A percentile compares a stretch with the other conserved stretches of the same genome.
Conservation (phyloP, 1,140 invertebrate genomes). For the Asobara japonica region DNA sequence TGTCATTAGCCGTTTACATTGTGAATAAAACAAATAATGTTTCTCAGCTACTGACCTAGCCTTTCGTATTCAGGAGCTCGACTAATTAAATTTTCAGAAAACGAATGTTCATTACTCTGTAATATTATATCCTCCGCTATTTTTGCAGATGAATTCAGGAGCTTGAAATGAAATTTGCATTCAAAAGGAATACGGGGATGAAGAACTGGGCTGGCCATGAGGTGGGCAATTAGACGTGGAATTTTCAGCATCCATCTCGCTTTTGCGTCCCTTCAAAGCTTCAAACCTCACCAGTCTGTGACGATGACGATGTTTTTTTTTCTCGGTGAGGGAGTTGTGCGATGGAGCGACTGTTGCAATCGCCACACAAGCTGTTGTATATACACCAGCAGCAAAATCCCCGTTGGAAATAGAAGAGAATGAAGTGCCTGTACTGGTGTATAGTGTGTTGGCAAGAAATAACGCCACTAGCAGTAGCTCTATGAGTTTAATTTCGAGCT, state of each 20-base stretch:
- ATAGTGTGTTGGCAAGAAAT: not conserved
- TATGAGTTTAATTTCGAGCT: conserved; percentile 29
- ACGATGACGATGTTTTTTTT: not conserved
- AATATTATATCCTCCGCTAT: not conserved
- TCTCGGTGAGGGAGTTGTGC: not conserved
- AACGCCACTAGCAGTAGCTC: not conserved
- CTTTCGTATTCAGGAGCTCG: no score
- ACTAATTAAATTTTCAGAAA: no score
- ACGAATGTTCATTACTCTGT: no score
- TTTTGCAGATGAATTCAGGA: conserved; percentile 1
- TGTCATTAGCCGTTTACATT: no score
- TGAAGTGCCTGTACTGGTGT: not conserved
- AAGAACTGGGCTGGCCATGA: not conserved
- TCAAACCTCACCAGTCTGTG: not conserved
- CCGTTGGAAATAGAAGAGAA: conserved; percentile 3
- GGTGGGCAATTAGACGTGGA: conserved; percentile 8
- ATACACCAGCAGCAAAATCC: not conserved
- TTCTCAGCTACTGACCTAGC: no score
- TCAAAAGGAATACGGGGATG: not conserved
- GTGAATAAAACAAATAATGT: no score
- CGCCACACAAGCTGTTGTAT: not conserved
- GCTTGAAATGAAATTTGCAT: not conserved
- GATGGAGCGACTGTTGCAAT: not conserved
- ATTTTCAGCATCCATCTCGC: conserved; percentile 1
- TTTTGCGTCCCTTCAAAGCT: not conserved